Evolutionary conservation across 2,888 invertebrate genomes (phyloP), one percentile per base, ranked within the genome.

Genomic region (Spodoptera exigua): DNA sequence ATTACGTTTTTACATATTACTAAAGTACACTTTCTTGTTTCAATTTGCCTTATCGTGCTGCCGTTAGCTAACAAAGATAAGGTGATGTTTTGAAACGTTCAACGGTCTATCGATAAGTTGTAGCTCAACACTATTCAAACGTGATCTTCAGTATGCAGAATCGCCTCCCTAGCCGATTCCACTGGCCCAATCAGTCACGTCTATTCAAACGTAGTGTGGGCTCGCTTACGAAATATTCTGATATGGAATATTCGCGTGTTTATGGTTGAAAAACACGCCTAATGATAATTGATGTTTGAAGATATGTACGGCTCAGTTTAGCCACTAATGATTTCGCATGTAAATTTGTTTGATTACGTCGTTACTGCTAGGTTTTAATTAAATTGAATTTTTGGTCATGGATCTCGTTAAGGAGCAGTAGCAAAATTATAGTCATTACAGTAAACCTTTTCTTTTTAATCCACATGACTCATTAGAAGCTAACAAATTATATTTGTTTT

Each of bases 141-240:
- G 81, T 85, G 87, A 85, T 89, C 88, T 88, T 86, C 78, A 76
- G 78, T 85, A 91, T 90, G 89, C 87, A 89, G 84, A 89, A 86
- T 85, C 82, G 82, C 80, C 82, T 82, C 86, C 83, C 82, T 75
- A 80, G 79, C 74, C 68, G 76, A 70, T 75, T 78, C 76, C 64
- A 74, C 75, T 74, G 80, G 84, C 80, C 79, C 83, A 87, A 88
- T 88, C 88, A 85, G 86, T 83, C 87, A 85, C 85, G 88, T 85
- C 52, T 78, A 55, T 63, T 56, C 32, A 39, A 57, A 60, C 17
- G 18, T 53, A 47, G 53, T 63, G 41, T 58, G 53, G 53, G 37
- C 36, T 67, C 40, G 39, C 21, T 40, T 53, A 43, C 48, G 17
- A 61, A 61, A 61, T 72, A 54, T 62, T 54, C 21, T 35, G 51